Evolutionary conservation across 1,140 invertebrate genomes (phyloP).

Genomic region (Dendrolimus kikuchii): DNA sequence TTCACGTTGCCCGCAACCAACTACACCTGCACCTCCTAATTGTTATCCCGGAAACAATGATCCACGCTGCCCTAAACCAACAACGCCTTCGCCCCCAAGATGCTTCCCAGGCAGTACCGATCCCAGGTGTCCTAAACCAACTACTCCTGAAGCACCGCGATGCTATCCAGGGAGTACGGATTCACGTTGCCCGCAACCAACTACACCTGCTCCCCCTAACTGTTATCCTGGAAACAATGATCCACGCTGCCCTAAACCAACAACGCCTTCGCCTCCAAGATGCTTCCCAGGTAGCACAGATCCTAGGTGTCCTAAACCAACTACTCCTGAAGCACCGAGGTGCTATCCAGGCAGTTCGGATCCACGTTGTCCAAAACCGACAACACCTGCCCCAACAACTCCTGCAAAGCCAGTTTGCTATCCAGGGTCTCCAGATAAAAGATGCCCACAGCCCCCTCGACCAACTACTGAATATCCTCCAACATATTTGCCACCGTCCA

Average conservation of each 20-base stretch:
- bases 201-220: conserved; percentile 14
- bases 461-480: conserved; percentile 17
- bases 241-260: no score
- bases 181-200: conserved; percentile 15
- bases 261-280: conserved; percentile 21
- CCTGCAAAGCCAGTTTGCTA: conserved; percentile 19
- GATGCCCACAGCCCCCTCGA: conserved; percentile 21
- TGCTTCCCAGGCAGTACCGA: no score
- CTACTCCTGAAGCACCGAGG: conserved; percentile 1
- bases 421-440: conserved; percentile 33
- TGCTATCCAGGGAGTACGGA: no score
- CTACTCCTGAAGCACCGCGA: no score
- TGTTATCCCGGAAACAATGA: no score
- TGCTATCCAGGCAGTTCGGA: conserved; percentile 10
- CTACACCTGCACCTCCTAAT: no score
- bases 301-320: conserved; percentile 8
- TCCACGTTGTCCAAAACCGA: conserved; percentile 13
- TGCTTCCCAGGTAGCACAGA: conserved; percentile 46
- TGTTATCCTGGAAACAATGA: no score
- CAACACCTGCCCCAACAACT: conserved; percentile 17
- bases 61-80: no score
- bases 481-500: conserved; percentile 5
- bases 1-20: no score
- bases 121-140: no score
- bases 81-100: no score